These are phyloP conservation scores for Ctenopoma multispine DNA, from an alignment of 2,797 vertebrate species.

Conservation along the genomic window DNA sequence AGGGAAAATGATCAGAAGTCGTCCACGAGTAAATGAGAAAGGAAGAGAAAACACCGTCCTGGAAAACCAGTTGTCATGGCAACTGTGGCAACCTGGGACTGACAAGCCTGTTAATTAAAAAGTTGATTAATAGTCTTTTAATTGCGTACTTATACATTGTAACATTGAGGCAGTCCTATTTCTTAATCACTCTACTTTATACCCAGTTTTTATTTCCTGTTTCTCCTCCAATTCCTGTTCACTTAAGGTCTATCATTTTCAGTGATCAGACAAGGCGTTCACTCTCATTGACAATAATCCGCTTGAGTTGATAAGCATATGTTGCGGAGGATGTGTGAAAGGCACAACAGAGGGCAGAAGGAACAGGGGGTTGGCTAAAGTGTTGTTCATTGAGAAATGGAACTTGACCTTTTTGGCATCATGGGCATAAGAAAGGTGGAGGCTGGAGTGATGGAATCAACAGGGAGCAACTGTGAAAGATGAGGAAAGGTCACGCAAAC, in stretches of 20 bases:
- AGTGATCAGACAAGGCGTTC: slow-evolving; percentile 30
- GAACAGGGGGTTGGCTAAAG: not conserved
- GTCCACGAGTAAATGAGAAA: slow-evolving; percentile 23
- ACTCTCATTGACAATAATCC: slow-evolving; percentile 37
- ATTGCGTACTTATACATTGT: slow-evolving; percentile 69
- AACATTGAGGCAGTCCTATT: slow-evolving; percentile 52
- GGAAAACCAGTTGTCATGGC: slow-evolving; percentile 72
- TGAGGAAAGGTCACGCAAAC: not conserved
- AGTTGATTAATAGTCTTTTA: slow-evolving; percentile 80
- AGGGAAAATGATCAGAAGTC: slow-evolving; percentile 55
- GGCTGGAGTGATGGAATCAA: not conserved
- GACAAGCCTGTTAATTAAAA: slow-evolving; percentile 75
- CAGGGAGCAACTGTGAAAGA: slow-evolving; percentile 10
- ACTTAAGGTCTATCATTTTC: slow-evolving; percentile 46
- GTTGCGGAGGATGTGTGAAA: slow-evolving; percentile 23
- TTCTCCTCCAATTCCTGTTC: slow-evolving; percentile 9
- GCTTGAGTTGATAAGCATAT: slow-evolving; percentile 48
- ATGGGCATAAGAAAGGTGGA: slow-evolving; percentile 46
- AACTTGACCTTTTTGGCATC: slow-evolving; percentile 22
- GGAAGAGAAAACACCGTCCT: slow-evolving; percentile 46
- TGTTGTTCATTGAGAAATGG: not conserved
- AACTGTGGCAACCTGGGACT: slow-evolving; percentile 65
- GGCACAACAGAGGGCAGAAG: not conserved
- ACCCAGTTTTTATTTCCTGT: slow-evolving; percentile 2
- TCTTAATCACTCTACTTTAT: slow-evolving; percentile 56